These are phyloP conservation scores for Danio albolineatus DNA, from an alignment of 2,797 vertebrate species.

Conservation along the genomic window DNA sequence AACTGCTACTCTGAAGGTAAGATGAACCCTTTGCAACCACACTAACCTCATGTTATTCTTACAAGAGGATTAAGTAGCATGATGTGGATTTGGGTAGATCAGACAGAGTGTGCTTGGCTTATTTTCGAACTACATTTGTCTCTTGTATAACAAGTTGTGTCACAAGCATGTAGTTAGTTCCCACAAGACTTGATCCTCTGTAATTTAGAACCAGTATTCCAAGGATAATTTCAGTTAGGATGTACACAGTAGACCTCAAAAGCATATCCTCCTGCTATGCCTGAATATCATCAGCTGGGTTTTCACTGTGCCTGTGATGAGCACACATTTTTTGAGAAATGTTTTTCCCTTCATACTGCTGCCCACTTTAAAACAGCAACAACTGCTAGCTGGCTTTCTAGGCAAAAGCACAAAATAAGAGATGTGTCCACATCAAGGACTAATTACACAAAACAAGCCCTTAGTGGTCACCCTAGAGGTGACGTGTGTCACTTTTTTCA, in stretches of 20 bases:
- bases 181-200: slow-evolving; percentile 14
- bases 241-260: slow-evolving; percentile 27
- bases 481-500: background rate
- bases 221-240: slow-evolving; percentile 38
- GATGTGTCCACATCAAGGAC: background rate
- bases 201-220: slow-evolving; percentile 33
- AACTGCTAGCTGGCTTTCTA: background rate
- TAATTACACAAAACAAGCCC: background rate
- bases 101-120: slow-evolving; percentile 22
- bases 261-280: slow-evolving; percentile 5
- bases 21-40: slow-evolving; percentile 14
- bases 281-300: background rate
- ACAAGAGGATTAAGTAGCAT: background rate
- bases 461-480: background rate
- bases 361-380: background rate
- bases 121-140: slow-evolving; percentile 15
- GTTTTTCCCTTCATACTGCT: background rate
- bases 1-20: slow-evolving; percentile 93
- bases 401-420: background rate
- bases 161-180: slow-evolving; percentile 30
- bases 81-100: background rate
- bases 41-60: background rate
- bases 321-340: background rate
- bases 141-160: slow-evolving; percentile 26
- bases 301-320: slow-evolving; percentile 1